These are phyloP conservation scores for Drosophila nikananu DNA, from an alignment of 1,140 invertebrate genomes.

Conservation along the genomic window DNA sequence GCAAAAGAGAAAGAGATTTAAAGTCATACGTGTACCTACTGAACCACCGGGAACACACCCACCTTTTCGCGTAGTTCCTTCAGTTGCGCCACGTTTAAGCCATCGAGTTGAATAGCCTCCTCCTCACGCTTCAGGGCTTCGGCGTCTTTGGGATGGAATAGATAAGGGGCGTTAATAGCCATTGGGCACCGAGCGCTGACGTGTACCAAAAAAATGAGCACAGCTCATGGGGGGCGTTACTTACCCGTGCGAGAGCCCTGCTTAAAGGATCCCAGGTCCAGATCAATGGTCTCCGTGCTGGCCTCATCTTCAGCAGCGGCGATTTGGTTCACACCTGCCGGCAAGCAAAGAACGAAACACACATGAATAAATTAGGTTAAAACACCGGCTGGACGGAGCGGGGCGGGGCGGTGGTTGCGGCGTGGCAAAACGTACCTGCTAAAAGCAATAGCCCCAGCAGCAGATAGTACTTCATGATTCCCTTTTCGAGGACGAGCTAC, in stretches of 20 bases:
- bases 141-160: slow-evolving; percentile 86
- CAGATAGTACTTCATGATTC: slow-evolving; percentile 87
- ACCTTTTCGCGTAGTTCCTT: slow-evolving; percentile 94
- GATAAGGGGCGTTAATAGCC: slow-evolving; percentile 44
- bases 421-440: slow-evolving; percentile 85
- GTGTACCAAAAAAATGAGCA: slow-evolving; percentile 49
- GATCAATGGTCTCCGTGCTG: slow-evolving; percentile 88
- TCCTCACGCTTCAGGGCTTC: slow-evolving; percentile 94
- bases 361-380: slow-evolving; percentile 72
- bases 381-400: slow-evolving; percentile 33
- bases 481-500: slow-evolving; percentile 27
- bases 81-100: slow-evolving; percentile 96
- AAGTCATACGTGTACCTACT: slow-evolving; percentile 32
- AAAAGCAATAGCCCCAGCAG: slow-evolving; percentile 86
- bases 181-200: slow-evolving; percentile 60
- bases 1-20: slow-evolving; percentile 3
- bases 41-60: neutral
- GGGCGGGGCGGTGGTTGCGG: slow-evolving; percentile 21
- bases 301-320: slow-evolving; percentile 85
- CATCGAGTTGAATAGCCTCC: slow-evolving; percentile 98
- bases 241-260: slow-evolving; percentile 94
- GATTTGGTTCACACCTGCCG: slow-evolving; percentile 82
- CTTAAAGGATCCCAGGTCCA: slow-evolving; percentile 91
- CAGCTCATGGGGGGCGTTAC: slow-evolving; percentile 37
- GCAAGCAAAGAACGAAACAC: slow-evolving; percentile 57